phyloP scores from a whole-genome alignment of 64 coral and sea anemone genomes.

The Platygyra sinensis region DNA sequence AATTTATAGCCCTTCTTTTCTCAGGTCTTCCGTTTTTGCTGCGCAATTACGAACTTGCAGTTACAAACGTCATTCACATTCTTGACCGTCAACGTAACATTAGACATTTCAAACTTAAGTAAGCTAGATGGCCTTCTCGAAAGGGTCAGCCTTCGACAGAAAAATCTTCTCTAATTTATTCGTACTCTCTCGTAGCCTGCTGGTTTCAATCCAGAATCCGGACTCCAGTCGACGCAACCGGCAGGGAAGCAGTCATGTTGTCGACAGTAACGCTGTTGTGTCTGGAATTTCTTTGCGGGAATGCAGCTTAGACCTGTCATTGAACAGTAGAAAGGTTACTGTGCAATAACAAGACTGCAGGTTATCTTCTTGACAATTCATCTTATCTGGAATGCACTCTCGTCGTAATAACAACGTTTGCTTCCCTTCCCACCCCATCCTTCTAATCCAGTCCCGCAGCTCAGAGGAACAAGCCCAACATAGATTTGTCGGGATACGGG shows the following conservation, averaged over 20 bases:
- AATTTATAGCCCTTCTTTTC: neutral
- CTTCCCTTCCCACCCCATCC: too few relatives aligned
- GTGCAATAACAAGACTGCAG: neutral
- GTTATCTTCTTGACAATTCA: neutral
- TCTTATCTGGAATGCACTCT: neutral
- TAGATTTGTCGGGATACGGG: too few relatives aligned
- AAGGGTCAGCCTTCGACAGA: neutral
- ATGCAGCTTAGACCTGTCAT: neutral
- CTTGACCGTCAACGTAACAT: neutral
- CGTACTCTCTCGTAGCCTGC: neutral
- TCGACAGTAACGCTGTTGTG: neutral
- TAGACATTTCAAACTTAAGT: neutral
- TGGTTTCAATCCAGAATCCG: neutral
- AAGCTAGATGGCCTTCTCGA: neutral
- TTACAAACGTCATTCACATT: neutral
- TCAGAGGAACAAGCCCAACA: too few relatives aligned
- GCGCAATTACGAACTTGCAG: neutral
- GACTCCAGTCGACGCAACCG: neutral
- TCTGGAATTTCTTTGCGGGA: neutral
- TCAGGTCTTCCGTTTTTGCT: slow-evolving; percentile 24
- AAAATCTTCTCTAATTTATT: neutral
- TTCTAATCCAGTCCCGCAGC: too few relatives aligned
- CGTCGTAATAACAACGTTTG: neutral
- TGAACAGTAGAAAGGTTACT: neutral
- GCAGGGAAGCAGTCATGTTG: neutral